Percentiles rank a stretch among this genome's conserved stretches.
phyloP scores from a whole-genome alignment of 2,888 invertebrate species.

The Sicus ferrugineus region DNA sequence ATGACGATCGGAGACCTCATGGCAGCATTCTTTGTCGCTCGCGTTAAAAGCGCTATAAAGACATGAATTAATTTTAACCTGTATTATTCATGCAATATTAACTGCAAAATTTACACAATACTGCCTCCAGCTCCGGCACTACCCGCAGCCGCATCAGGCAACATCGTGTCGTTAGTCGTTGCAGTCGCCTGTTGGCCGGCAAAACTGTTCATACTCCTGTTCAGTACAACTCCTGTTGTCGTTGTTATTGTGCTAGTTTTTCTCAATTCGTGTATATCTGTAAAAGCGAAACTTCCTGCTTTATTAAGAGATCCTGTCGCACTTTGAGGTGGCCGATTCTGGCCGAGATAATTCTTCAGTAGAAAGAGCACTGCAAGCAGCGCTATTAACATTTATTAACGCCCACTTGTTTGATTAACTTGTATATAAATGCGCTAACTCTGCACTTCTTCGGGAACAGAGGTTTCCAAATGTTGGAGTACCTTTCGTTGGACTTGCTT shows the following conservation, averaged over 20 bases:
- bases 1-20: conserved; percentile 64
- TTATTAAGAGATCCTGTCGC: neutral
- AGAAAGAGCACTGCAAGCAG: conserved; percentile 52
- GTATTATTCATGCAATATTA: too few relatives aligned
- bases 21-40: conserved; percentile 57
- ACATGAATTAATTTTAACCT: neutral
- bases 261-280: neutral
- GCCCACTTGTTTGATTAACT: too few relatives aligned
- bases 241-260: neutral
- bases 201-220: conserved; percentile 26
- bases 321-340: conserved; percentile 38
- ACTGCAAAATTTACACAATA: conserved; percentile 32
- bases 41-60: conserved; percentile 54
- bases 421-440: too few relatives aligned
- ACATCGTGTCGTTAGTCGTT: neutral
- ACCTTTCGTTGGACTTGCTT: too few relatives aligned
- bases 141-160: conserved; percentile 22
- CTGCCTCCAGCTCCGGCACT: conserved; percentile 39
- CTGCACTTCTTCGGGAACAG: too few relatives aligned
- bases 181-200: conserved; percentile 14
- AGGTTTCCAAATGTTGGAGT: neutral
- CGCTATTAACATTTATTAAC: conserved; percentile 59
- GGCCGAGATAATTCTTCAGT: conserved; percentile 44
- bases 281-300: neutral
- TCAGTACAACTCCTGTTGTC: neutral